A percentile compares a stretch with the other conserved stretches of the same genome.
These are phyloP conservation scores for Archaeoteleia sp. DNA, from an alignment of 2,888 invertebrate genomes.

Conservation along the genomic window DNA sequence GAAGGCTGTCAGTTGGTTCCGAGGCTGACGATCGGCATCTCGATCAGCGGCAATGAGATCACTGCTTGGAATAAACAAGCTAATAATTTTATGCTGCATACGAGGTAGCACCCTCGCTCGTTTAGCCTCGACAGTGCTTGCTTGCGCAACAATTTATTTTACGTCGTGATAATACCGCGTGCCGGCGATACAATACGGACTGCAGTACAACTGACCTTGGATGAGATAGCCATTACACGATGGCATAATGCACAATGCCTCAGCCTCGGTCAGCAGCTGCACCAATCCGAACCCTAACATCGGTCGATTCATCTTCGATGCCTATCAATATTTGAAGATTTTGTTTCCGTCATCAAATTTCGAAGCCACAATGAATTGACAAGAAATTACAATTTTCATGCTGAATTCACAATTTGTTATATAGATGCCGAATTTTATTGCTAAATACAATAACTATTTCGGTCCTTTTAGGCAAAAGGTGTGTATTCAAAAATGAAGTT, in stretches of 20 bases:
- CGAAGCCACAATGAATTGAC: too few relatives aligned
- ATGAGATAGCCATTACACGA: constrained; percentile 70
- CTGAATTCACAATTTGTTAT: too few relatives aligned
- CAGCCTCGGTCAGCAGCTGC: constrained; percentile 55
- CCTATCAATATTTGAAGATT: constrained; percentile 23
- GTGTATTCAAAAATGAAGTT: too few relatives aligned
- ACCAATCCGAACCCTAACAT: constrained; percentile 33
- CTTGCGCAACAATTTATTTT: constrained; percentile 74
- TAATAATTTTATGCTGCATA: constrained; percentile 70
- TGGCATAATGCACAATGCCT: constrained; percentile 68
- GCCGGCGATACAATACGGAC: constrained; percentile 54
- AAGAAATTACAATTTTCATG: too few relatives aligned
- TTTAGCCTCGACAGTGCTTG: constrained; percentile 53
- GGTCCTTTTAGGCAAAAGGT: too few relatives aligned
- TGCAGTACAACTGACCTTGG: constrained; percentile 73
- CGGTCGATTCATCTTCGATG: constrained; percentile 55
- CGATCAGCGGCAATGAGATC: constrained; percentile 70
- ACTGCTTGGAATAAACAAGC: constrained; percentile 72
- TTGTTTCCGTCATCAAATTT: too few relatives aligned
- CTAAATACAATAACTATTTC: too few relatives aligned
- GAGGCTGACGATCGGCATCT: constrained; percentile 54
- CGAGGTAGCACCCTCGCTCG: constrained; percentile 67
- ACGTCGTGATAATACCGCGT: constrained; percentile 62
- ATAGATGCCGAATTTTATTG: too few relatives aligned
- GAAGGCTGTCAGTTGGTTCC: constrained; percentile 44